Evolutionary conservation across 2,797 vertebrate species (phyloP).

Genomic region (Siniperca obscura): DNA sequence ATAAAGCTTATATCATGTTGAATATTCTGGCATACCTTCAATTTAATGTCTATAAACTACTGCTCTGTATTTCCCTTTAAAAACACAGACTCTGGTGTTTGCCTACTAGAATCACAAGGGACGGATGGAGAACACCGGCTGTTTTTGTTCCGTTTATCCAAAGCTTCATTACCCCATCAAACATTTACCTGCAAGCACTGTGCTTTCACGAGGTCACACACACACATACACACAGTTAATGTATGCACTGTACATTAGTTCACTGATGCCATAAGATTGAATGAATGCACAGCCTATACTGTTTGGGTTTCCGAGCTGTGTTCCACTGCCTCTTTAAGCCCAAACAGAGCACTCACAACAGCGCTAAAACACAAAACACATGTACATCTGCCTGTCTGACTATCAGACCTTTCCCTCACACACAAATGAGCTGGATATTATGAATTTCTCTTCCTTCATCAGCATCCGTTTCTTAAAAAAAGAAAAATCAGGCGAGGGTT

Average conservation of each 20-base stretch:
- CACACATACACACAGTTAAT: slow-evolving; percentile 28
- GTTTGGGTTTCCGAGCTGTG: slow-evolving; percentile 61
- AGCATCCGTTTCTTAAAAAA: slow-evolving; percentile 10
- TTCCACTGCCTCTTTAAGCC: slow-evolving; percentile 60
- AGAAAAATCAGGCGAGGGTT: slow-evolving; percentile 19
- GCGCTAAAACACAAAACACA: slow-evolving; percentile 64
- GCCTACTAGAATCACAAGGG: slow-evolving; percentile 49
- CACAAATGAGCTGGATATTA: slow-evolving; percentile 27
- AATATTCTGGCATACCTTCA: background rate
- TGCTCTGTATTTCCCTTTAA: slow-evolving; percentile 36
- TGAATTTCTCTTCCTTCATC: slow-evolving; percentile 18
- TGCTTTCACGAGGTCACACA: slow-evolving; percentile 30
- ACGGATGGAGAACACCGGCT: slow-evolving; percentile 51
- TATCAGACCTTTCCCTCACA: slow-evolving; percentile 19
- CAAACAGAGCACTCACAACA: slow-evolving; percentile 38
- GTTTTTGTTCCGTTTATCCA: slow-evolving; percentile 72
- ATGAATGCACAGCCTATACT: slow-evolving; percentile 35
- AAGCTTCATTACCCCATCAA: slow-evolving; percentile 83
- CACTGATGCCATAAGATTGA: slow-evolving; percentile 47
- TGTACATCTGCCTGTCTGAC: slow-evolving; percentile 57
- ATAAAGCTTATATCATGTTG: slow-evolving; percentile 16
- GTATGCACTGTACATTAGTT: slow-evolving; percentile 58
- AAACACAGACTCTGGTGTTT: slow-evolving; percentile 51
- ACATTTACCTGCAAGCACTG: slow-evolving; percentile 74
- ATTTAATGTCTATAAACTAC: slow-evolving; percentile 2